Percentiles rank a stretch among this genome's conserved stretches.
These are phyloP conservation scores for Poecilus cupreus DNA, from an alignment of 2,888 invertebrate genomes.

Conservation along the genomic window DNA sequence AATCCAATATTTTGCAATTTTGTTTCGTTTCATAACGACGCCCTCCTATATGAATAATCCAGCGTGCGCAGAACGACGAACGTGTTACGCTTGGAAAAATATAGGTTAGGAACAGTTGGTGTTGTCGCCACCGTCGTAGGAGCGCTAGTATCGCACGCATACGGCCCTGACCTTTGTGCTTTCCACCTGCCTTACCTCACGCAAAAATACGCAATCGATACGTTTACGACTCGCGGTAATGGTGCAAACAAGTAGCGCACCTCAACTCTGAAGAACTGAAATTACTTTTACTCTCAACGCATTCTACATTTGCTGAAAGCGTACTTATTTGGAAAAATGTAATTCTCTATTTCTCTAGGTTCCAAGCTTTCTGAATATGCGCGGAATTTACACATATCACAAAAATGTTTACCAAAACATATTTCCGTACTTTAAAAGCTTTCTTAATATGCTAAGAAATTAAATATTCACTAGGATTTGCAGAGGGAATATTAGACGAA, in stretches of 20 bases:
- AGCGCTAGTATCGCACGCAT: neutral
- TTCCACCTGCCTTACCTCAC: slow-evolving; percentile 12
- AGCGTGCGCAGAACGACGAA: neutral
- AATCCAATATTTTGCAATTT: slow-evolving; percentile 56
- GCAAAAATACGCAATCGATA: slow-evolving; percentile 40
- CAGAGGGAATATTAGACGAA: too few relatives aligned
- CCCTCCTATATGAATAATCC: slow-evolving; percentile 47
- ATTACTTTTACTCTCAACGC: too few relatives aligned
- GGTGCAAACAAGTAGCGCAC: neutral
- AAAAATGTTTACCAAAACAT: too few relatives aligned
- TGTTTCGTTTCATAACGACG: slow-evolving; percentile 54
- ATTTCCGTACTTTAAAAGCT: too few relatives aligned
- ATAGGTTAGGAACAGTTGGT: neutral
- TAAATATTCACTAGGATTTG: too few relatives aligned
- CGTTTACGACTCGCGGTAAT: neutral
- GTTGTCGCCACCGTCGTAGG: neutral
- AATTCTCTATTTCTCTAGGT: too few relatives aligned
- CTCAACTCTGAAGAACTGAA: too few relatives aligned
- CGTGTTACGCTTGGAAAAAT: slow-evolving; percentile 10
- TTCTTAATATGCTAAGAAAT: too few relatives aligned
- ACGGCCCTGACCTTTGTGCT: slow-evolving; percentile 12
- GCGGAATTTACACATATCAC: too few relatives aligned
- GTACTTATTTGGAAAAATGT: too few relatives aligned
- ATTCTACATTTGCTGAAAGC: too few relatives aligned
- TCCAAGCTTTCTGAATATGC: too few relatives aligned